These are phyloP conservation scores for Catostylus mosaicus DNA, from an alignment of 30 jellyfish, hydroid and myxozoan species.

Conservation along the genomic window DNA sequence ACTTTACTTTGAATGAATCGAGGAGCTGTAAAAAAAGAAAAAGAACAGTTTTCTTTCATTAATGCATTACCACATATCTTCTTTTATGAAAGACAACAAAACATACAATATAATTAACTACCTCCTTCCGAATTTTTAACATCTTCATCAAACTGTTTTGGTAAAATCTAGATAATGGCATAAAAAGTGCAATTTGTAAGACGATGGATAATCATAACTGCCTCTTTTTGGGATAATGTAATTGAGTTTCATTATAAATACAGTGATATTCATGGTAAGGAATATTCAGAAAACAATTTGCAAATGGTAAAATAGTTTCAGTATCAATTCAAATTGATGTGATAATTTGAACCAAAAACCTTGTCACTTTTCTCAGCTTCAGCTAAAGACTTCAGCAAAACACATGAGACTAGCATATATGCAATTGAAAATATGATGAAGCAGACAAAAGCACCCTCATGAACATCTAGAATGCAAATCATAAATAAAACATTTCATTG, in stretches of 20 bases:
- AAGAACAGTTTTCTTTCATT: neutral
- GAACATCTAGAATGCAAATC: conserved; percentile 51
- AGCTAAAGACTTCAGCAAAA: conserved; percentile 43
- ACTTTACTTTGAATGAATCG: conserved; percentile 48
- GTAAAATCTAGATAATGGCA: no score
- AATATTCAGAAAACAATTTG: no score
- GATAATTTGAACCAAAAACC: no score
- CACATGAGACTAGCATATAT: conserved; percentile 66
- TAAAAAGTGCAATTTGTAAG: no score
- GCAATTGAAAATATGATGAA: conserved; percentile 68
- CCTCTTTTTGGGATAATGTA: no score
- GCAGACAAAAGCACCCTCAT: conserved; percentile 73
- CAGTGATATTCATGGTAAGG: no score
- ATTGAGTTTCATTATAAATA: no score
- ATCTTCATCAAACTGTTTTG: conserved; percentile 19
- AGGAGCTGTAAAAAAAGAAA: conserved; percentile 43
- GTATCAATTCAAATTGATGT: no score
- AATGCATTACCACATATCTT: neutral
- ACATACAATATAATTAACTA: no score
- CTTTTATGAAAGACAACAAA: neutral
- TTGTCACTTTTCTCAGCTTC: conserved; percentile 30
- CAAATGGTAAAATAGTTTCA: no score
- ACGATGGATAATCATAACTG: no score
- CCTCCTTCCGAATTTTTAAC: conserved; percentile 51
- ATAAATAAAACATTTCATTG: no score